A percentile compares a stretch with the other conserved stretches of the same genome.
Conservation (phyloP, 2,113 vertebrate genomes). For the Pogonocichla stellata region DNA sequence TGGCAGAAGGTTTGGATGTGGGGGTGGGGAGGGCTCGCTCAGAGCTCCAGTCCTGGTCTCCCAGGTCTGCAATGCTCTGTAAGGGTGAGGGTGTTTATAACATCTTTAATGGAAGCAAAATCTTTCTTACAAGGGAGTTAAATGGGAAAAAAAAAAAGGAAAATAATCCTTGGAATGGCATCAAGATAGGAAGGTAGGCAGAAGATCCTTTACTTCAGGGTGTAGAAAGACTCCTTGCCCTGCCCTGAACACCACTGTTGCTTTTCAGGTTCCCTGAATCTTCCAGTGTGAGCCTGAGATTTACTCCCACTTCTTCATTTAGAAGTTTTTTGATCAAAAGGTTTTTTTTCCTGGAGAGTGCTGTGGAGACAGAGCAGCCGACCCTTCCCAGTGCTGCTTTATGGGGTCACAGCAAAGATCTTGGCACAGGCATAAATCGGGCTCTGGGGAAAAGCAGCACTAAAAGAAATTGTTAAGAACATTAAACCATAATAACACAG, state of each 20-base stretch:
- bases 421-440: background rate
- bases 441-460: slow-evolving; percentile 27
- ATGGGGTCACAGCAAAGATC: slow-evolving; percentile 19
- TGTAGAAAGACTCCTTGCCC: background rate
- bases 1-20: background rate
- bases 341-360: background rate
- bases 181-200: background rate
- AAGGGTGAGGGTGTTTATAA: background rate
- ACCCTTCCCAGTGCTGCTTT: background rate
- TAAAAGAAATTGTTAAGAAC: background rate
- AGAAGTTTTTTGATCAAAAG: background rate
- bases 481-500: background rate
- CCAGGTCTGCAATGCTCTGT: background rate
- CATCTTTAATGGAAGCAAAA: background rate
- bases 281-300: background rate
- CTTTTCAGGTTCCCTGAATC: background rate
- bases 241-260: background rate
- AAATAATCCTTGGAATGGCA: background rate
- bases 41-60: background rate
- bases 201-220: background rate
- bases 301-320: background rate
- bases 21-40: background rate
- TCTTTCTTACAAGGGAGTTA: background rate
- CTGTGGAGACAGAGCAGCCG: background rate
- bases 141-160: background rate